Evolutionary conservation across 1,140 invertebrate species (phyloP), one percentile per base, ranked within the genome.

Genomic region (Druon quercuslanigerum): DNA sequence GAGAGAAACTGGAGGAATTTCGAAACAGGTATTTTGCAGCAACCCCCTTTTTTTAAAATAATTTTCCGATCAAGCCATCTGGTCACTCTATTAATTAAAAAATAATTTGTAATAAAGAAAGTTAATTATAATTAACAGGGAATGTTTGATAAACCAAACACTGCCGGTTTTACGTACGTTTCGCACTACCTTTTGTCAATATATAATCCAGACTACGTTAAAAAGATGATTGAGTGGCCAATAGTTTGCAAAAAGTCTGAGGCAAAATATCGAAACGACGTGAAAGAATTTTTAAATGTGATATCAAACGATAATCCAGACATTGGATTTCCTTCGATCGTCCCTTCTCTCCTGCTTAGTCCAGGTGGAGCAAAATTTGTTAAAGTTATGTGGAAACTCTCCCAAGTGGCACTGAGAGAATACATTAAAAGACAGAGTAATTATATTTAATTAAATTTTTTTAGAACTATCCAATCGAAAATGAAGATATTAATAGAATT

Each of bases 81-180:
- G 25, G 25, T 33, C 25, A 33, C 25, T 0, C 25, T 46, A 46
- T 46, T 40, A 46, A 46, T 46, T 33, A 46, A 46, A 46, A 46
- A 46, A 13, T n/a, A 54, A 14, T 66, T 71, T 14, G 13, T 73
- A 51, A 79, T 51, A 60, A 57, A 50, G 17, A 57, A 40, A 70
- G 12, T 46, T 51, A 46, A 17, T 71, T 80, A 74, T 72, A 51
- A 51, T 82, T 86, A 86, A 12, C 77, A 91, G 88, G 89, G 89
- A 76, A 92, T 92, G 91, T 93, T 93, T 57, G 83, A 92, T 3
- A 92, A 92, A 76, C 90, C 92, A 5, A 93, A 93, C 70, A 90
- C 89, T 54, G 25, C 85, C 2, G 92, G 92, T 17, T 93, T 93
- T 51, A 87, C 92, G 33, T 88, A 92, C 6, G 87, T 92, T 12